Percentiles rank a stretch among this genome's conserved stretches.
These are phyloP conservation scores for Belonocnema kinseyi DNA, from an alignment of 1,140 invertebrate genomes.

Conservation along the genomic window DNA sequence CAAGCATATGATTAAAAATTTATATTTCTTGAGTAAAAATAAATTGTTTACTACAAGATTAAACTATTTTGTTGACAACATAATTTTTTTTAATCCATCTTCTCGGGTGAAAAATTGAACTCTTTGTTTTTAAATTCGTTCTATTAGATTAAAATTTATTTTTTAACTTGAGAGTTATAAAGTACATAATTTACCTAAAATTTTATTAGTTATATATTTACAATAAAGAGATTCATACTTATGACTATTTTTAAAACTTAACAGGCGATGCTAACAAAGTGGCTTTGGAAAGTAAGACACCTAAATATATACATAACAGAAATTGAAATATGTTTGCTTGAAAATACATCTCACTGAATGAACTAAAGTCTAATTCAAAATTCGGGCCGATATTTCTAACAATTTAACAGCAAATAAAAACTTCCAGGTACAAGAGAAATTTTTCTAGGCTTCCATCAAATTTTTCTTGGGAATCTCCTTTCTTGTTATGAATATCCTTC, in stretches of 20 bases:
- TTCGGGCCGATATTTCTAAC: background rate
- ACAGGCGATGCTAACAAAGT: background rate
- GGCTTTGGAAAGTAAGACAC: background rate
- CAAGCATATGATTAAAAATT: no score
- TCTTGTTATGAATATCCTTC: constrained; percentile 33
- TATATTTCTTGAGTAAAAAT: no score
- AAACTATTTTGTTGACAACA: no score
- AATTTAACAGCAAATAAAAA: constrained; percentile 33
- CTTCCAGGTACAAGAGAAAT: constrained; percentile 42
- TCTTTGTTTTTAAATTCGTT: no score
- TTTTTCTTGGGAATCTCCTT: no score
- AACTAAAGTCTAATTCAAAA: background rate
- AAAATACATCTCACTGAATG: no score
- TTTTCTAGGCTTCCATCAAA: constrained; percentile 9
- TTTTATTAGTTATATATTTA: background rate
- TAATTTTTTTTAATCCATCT: no score
- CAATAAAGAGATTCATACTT: background rate
- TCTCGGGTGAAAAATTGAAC: no score
- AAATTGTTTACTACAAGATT: no score
- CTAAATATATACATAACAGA: background rate
- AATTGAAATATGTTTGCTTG: no score
- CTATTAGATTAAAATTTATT: no score
- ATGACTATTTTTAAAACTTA: background rate
- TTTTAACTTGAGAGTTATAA: no score
- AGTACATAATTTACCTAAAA: background rate